Base-by-base conservation (phyloP, 2,888 invertebrate species). In the Branchellion lobata region DNA sequence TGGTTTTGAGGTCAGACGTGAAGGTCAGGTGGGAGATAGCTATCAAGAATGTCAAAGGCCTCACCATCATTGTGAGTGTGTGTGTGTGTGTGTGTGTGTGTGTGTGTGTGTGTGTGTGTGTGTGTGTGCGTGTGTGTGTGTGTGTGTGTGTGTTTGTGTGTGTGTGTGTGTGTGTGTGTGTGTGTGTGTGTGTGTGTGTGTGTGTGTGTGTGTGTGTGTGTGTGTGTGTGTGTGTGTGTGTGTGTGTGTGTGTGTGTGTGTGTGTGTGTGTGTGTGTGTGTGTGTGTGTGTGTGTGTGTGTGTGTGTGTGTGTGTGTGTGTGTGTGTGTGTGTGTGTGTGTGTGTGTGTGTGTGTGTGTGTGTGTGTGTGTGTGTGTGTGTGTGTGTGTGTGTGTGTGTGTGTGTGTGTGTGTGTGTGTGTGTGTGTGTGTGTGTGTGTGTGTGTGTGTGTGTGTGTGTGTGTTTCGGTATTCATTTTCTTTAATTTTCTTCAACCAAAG, bases 1-100 rank as follows among this genome's bases (percentile, higher is more conserved):
- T 57, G 21, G 21, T 57, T n/a, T 5, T 57, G n/a, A 8, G 61
- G 14, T 18, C 14, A 14, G 24, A 57, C 61, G 21, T 24, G 11
- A 18, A n/a, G 5, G 61, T 57, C 3, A 3, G 21, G 11, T 57
- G 61, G 61, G 5, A 57, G 11, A 57, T 57, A 5, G 21, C 5
- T 5, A 57, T n/a, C 61, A 57, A 57, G 61, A 57, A 57, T n/a
- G n/a, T 57, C 61, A 18, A 57, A 57, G 61, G 61, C 24, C 61
- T 57, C n/a, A 3, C 5, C 24, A n/a, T 57, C n/a, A 57, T 57
- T 57, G 61, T 57, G n/a, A 14, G 61, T 57, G 61, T 57, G 61
- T 57, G 61, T 57, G 61, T 57, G 61, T 57, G 61, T 57, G 61
- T 57, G 61, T 57, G 61, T 57, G 61, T 57, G 61, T 57, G 61